Percentiles rank a stretch among this genome's conserved stretches.
Conservation (phyloP, 2,113 vertebrate genomes). For the Larimichthys polyactis region DNA sequence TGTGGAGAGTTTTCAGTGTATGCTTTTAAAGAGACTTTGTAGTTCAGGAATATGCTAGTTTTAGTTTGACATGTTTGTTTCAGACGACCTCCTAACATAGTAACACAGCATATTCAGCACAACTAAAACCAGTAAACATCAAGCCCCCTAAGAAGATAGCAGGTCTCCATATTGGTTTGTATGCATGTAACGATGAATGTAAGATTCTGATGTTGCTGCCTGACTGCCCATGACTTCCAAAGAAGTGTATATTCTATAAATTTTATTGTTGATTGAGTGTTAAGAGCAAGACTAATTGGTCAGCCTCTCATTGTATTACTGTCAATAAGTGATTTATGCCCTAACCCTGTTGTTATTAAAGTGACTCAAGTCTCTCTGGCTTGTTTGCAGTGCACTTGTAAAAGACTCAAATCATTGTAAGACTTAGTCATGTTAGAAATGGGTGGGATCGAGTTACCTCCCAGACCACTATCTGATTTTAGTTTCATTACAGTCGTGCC, state of each 20-base stretch:
- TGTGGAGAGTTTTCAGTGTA: neutral
- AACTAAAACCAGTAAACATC: neutral
- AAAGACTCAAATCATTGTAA: neutral
- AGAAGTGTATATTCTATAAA: neutral
- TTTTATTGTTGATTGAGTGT: neutral
- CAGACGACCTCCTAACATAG: neutral
- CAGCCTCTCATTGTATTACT: neutral
- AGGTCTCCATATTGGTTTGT: neutral
- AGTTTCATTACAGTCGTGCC: conserved; percentile 62
- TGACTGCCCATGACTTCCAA: neutral
- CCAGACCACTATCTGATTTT: conserved; percentile 48
- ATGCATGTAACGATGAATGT: conserved; percentile 1
- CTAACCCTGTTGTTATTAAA: neutral
- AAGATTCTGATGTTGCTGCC: neutral
- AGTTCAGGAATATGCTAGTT: neutral
- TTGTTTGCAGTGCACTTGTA: conserved; percentile 10
- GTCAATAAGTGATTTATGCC: neutral
- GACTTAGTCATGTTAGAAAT: conserved; percentile 11
- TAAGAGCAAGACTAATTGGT: neutral
- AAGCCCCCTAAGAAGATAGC: neutral
- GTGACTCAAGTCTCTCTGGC: neutral
- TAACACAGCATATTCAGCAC: neutral
- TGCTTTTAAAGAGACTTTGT: neutral
- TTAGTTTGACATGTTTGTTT: conserved; percentile 3
- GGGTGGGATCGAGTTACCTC: conserved; percentile 12